Percentiles rank a stretch among this genome's conserved stretches.
These are phyloP conservation scores for Cheirogaleus major DNA, from an alignment of 2,797 vertebrate species.

Conservation along the genomic window DNA sequence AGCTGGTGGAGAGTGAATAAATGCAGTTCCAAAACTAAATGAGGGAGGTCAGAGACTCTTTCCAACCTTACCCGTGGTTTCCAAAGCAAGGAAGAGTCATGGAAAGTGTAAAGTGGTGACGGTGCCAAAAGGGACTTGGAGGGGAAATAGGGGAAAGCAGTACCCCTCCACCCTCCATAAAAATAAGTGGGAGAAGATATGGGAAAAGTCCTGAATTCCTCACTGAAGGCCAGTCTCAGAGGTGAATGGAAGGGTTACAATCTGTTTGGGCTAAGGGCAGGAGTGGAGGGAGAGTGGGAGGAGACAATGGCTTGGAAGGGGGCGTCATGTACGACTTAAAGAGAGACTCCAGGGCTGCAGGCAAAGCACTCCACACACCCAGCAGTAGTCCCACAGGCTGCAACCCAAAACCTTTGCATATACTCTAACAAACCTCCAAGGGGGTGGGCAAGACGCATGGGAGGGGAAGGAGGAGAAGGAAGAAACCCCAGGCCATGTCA, in stretches of 20 bases:
- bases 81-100: slow-evolving; percentile 66
- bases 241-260: slow-evolving; percentile 81
- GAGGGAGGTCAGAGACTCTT: slow-evolving; percentile 74
- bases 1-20: slow-evolving; percentile 77
- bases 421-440: slow-evolving; percentile 85
- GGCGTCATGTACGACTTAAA: slow-evolving; percentile 64
- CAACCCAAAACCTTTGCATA: slow-evolving; percentile 82
- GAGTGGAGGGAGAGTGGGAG: slow-evolving; percentile 56
- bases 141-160: slow-evolving; percentile 81
- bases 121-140: background rate
- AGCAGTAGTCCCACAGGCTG: slow-evolving; percentile 86
- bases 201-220: slow-evolving; percentile 83
- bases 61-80: slow-evolving; percentile 73
- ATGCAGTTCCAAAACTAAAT: slow-evolving; percentile 68
- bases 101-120: background rate
- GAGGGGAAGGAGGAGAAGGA: background rate
- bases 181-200: slow-evolving; percentile 72
- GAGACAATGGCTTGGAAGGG: slow-evolving; percentile 75
- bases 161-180: slow-evolving; percentile 82
- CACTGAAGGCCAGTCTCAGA: slow-evolving; percentile 77
- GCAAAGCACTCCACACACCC: slow-evolving; percentile 84
- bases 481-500: slow-evolving; percentile 82
- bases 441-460: slow-evolving; percentile 2
- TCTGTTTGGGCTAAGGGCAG: slow-evolving; percentile 82
- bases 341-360: slow-evolving; percentile 77